These are phyloP conservation scores for Neodiprion virginianus DNA, from an alignment of 1,140 invertebrate genomes.

Conservation along the genomic window DNA sequence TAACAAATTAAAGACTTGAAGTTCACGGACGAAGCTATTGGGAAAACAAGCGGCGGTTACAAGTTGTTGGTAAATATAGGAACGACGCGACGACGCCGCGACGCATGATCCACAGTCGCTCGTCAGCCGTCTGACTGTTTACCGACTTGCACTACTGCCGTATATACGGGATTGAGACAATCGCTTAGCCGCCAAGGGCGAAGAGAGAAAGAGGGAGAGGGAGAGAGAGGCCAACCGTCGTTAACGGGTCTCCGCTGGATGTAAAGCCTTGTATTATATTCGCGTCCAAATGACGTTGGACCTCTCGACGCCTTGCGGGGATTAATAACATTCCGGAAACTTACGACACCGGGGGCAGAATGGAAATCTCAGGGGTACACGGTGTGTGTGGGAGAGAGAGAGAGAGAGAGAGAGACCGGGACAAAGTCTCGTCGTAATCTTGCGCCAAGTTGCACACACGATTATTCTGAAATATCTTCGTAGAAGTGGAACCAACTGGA, in stretches of 20 bases:
- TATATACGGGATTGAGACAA: neutral
- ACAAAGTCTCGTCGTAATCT: too few species aligned
- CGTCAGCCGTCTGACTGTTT: neutral
- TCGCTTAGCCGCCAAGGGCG: neutral
- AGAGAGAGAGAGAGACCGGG: neutral
- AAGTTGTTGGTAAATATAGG: too few species aligned
- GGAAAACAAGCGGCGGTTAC: too few species aligned
- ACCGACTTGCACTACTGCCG: conserved; percentile 1
- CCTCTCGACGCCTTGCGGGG: conserved; percentile 3
- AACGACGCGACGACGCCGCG: too few species aligned
- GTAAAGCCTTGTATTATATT: neutral
- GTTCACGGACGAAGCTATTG: too few species aligned
- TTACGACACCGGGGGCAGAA: neutral
- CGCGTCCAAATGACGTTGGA: neutral
- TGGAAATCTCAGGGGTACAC: neutral
- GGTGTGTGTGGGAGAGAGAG: neutral
- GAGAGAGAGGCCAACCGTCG: neutral
- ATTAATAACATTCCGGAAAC: conserved; percentile 7
- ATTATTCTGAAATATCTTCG: too few species aligned
- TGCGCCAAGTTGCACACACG: too few species aligned
- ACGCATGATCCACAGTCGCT: too few species aligned
- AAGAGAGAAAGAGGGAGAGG: too few species aligned
- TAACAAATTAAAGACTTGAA: too few species aligned
- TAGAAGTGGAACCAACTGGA: too few species aligned
- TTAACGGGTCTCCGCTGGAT: neutral